Percentiles rank a stretch among this genome's conserved stretches.
Conservation (phyloP, 2,888 invertebrate genomes). For the Limnephilus auricula region DNA sequence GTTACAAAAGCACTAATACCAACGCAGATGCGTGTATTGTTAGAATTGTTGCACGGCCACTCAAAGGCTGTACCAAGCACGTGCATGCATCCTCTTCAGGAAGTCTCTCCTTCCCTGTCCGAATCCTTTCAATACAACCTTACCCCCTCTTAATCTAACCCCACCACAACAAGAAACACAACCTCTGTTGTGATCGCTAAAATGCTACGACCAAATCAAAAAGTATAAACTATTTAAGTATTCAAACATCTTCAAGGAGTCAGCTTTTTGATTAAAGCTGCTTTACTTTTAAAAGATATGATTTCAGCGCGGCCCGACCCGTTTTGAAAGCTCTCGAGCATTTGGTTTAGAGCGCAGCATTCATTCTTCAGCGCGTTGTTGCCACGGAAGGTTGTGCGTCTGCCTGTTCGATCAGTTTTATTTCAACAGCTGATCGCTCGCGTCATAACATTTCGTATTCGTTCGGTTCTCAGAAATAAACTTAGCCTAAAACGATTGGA, state of each 20-base stretch:
- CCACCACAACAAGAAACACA: neutral
- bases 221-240: neutral
- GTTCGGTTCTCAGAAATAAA: neutral
- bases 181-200: constrained; percentile 7
- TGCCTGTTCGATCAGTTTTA: neutral
- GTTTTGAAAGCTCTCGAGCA: constrained; percentile 36
- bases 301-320: neutral
- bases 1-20: constrained; percentile 24
- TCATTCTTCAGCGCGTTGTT: constrained; percentile 27
- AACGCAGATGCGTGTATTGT: neutral
- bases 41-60: constrained; percentile 16
- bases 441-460: constrained; percentile 32
- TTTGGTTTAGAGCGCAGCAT: neutral
- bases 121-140: constrained; percentile 13
- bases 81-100: constrained; percentile 33
- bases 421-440: constrained; percentile 41
- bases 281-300: neutral
- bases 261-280: neutral
- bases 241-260: neutral
- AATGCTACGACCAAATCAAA: neutral
- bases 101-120: constrained; percentile 9
- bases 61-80: constrained; percentile 27
- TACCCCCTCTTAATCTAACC: constrained; percentile 22
- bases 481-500: neutral
- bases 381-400: constrained; percentile 13